Conservation (phyloP, 92 coral and sea anemone genomes). For the Umimayanthus chanpuru region DNA sequence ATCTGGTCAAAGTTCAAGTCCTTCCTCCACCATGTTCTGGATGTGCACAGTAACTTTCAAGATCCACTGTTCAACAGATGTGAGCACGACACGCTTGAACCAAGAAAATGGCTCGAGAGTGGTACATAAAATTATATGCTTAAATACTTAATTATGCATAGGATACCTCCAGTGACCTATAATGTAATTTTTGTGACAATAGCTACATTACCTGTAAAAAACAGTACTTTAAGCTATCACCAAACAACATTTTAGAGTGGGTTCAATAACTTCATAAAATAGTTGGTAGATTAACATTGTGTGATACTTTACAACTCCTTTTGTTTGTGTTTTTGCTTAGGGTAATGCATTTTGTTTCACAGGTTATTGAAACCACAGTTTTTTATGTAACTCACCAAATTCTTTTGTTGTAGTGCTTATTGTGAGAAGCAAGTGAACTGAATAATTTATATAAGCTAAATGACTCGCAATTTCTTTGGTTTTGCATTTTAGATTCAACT, state of each 20-base stretch:
- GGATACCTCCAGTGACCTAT: neutral
- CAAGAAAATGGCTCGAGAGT: constrained; percentile 51
- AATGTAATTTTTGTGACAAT: neutral
- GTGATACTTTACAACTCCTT: neutral
- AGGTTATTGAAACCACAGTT: too few species aligned
- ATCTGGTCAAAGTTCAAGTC: constrained; percentile 43
- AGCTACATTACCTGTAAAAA: neutral
- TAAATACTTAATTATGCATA: neutral
- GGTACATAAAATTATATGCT: constrained; percentile 32
- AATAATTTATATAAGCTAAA: neutral
- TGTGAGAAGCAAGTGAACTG: too few species aligned
- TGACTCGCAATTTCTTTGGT: neutral
- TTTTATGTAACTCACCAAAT: too few species aligned
- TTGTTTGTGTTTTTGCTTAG: neutral
- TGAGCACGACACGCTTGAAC: constrained; percentile 39
- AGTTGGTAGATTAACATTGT: neutral
- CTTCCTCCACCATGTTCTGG: constrained; percentile 52
- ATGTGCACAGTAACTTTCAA: constrained; percentile 31
- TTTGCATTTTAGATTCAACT: constrained; percentile 8
- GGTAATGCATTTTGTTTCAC: constrained; percentile 6
- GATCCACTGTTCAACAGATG: constrained; percentile 48
- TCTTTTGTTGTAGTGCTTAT: too few species aligned
- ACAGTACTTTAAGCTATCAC: neutral
- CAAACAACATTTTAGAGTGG: neutral
- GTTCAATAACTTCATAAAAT: neutral